Conservation (phyloP, 2,888 invertebrate species). For the Sepioteuthis lessoniana region DNA sequence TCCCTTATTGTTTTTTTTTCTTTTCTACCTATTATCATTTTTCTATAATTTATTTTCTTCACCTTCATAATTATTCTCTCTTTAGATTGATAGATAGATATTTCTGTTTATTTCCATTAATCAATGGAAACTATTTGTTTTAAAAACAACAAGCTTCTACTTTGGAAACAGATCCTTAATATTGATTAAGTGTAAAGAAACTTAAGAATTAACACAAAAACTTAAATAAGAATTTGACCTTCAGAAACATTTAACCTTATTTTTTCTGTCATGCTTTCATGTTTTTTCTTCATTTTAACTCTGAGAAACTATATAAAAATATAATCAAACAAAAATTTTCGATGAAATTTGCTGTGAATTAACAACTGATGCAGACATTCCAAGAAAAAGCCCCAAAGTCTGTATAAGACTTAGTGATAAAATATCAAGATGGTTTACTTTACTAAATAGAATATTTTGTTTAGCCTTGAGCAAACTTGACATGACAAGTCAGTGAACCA, state of each 20-base stretch:
- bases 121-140: background rate
- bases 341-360: background rate
- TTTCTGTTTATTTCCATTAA: background rate
- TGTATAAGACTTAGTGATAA: background rate
- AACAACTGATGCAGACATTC: background rate
- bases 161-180: background rate
- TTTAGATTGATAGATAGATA: background rate
- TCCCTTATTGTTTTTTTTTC: too few relatives aligned
- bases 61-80: background rate
- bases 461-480: background rate
- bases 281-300: background rate
- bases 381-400: background rate
- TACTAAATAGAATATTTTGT: background rate
- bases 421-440: background rate
- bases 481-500: background rate
- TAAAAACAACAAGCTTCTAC: background rate
- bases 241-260: background rate
- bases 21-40: background rate
- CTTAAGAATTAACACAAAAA: background rate
- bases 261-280: background rate
- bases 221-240: background rate
- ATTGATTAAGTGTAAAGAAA: background rate
- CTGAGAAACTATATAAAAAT: background rate
- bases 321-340: background rate
- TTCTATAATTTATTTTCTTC: background rate